phyloP scores from a whole-genome alignment of 1,140 invertebrate genomes.

The Drosophila ficusphila region DNA sequence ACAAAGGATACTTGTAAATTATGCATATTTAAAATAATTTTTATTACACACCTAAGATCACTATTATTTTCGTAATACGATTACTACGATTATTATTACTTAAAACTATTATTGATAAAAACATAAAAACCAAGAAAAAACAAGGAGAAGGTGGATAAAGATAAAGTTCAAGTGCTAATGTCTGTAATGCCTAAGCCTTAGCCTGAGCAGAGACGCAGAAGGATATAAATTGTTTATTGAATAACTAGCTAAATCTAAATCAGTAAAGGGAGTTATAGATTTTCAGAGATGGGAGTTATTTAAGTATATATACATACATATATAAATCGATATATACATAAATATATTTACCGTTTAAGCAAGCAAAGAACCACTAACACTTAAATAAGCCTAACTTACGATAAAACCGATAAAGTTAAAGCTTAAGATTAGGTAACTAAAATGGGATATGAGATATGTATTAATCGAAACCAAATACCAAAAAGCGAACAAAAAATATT shows the following conservation, averaged over 20 bases:
- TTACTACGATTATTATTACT: constrained; percentile 68
- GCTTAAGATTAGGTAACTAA: constrained; percentile 58
- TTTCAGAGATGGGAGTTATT: constrained; percentile 62
- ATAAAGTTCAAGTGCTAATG: constrained; percentile 57
- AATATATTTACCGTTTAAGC: constrained; percentile 70
- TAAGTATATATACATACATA: constrained; percentile 70
- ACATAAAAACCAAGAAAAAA: constrained; percentile 17
- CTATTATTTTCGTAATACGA: constrained; percentile 79
- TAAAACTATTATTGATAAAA: constrained; percentile 55
- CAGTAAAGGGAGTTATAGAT: constrained; percentile 63
- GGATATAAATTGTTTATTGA: constrained; percentile 63
- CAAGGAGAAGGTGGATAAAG: constrained; percentile 26
- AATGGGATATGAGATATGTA: constrained; percentile 57
- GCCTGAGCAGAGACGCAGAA: constrained; percentile 34
- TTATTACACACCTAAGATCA: constrained; percentile 65
- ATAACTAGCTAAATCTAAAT: constrained; percentile 75
- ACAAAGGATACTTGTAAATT: constrained; percentile 67
- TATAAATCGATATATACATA: constrained; percentile 55
- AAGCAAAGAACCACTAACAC: constrained; percentile 81
- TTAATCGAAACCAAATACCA: constrained; percentile 62
- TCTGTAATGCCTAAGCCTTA: constrained; percentile 48
- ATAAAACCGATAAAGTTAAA: constrained; percentile 60
- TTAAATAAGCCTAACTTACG: constrained; percentile 78
- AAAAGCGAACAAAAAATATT: constrained; percentile 59
- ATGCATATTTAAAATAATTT: constrained; percentile 72